Percentiles rank a stretch among this genome's conserved stretches.
Conservation (phyloP, 2,797 vertebrate species). For the Microchirus variegatus region DNA sequence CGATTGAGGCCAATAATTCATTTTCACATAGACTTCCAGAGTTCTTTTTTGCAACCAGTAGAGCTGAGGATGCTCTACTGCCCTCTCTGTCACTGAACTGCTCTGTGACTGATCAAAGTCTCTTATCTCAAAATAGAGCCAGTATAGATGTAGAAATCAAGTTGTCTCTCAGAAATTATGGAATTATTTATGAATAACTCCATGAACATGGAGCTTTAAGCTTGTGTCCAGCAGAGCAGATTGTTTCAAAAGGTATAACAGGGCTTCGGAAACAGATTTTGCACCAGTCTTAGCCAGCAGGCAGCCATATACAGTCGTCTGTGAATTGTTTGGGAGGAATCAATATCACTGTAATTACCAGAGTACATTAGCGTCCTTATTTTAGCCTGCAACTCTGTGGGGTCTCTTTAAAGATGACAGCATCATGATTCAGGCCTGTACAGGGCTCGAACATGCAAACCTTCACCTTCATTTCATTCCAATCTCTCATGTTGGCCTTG, state of each 20-base stretch:
- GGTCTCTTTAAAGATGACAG: constrained; percentile 49
- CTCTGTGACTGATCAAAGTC: no score
- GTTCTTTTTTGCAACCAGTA: no score
- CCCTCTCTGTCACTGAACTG: no score
- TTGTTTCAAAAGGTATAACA: background rate
- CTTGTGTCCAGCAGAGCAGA: background rate
- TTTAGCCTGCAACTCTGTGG: constrained; percentile 36
- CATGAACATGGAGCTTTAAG: no score
- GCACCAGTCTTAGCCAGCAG: constrained; percentile 6
- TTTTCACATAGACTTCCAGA: no score
- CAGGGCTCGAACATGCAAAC: constrained; percentile 16
- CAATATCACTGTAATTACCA: constrained; percentile 32
- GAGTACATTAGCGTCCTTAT: constrained; percentile 39
- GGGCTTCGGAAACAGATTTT: constrained; percentile 32
- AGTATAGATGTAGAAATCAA: no score
- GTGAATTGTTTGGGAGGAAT: constrained; percentile 42
- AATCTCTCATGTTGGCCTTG: constrained; percentile 41
- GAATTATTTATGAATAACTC: no score
- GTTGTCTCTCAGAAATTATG: no score
- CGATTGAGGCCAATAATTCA: no score
- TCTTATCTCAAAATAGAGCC: no score
- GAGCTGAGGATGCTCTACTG: no score
- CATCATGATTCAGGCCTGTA: background rate
- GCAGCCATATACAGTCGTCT: constrained; percentile 15
- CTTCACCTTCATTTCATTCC: constrained; percentile 39